These are phyloP conservation scores for Salpingus planirostris DNA, from an alignment of 2,888 invertebrate genomes.

Conservation along the genomic window DNA sequence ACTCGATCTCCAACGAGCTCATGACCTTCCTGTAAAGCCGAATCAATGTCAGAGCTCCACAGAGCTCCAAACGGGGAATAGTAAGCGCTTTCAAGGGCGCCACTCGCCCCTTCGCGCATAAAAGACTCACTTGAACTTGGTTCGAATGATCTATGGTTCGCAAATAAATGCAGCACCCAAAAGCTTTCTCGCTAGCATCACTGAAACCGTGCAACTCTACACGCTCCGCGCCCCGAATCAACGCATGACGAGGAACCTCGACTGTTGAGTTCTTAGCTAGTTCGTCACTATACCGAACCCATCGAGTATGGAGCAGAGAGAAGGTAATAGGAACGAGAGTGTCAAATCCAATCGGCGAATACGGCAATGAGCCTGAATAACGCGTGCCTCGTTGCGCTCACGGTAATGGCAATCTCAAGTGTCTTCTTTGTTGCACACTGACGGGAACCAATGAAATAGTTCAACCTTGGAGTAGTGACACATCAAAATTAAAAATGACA, in stretches of 20 bases:
- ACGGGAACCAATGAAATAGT: too few relatives aligned
- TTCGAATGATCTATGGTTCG: neutral
- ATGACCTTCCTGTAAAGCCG: neutral
- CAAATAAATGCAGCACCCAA: neutral
- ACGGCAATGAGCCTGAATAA: too few relatives aligned
- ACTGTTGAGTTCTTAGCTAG: neutral
- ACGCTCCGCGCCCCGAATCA: neutral
- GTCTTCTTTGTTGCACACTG: too few relatives aligned
- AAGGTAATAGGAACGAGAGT: too few relatives aligned
- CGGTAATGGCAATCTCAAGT: too few relatives aligned
- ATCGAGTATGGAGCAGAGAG: too few relatives aligned
- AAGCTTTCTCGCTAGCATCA: neutral
- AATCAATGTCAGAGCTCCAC: neutral
- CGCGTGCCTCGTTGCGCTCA: too few relatives aligned
- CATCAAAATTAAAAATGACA: too few relatives aligned
- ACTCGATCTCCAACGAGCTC: neutral
- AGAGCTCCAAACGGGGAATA: neutral
- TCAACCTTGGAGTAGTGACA: too few relatives aligned
- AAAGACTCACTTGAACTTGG: neutral
- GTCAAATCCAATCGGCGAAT: too few relatives aligned
- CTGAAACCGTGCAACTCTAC: neutral
- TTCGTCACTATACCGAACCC: neutral
- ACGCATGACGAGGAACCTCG: neutral
- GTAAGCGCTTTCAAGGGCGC: neutral
- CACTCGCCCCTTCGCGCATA: neutral